Evolutionary conservation across 2,888 invertebrate species (phyloP).

Genomic region (Philonicus albiceps): DNA sequence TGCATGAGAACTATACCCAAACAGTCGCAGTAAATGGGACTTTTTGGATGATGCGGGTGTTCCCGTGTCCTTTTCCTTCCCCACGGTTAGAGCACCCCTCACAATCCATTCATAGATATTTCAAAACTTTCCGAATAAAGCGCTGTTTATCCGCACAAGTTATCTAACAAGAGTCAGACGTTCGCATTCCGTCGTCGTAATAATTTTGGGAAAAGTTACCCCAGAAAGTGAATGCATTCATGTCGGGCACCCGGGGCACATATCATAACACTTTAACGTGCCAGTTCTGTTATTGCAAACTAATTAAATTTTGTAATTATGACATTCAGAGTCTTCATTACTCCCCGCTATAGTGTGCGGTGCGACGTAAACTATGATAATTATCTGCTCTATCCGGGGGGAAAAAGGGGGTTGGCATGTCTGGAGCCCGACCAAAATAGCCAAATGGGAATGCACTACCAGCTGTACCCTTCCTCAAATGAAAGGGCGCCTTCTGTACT

Average conservation of each 20-base stretch:
- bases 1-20: background rate
- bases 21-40: background rate
- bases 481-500: background rate
- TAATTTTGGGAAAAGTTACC: conserved; percentile 6
- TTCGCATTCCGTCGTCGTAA: background rate
- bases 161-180: background rate
- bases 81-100: background rate
- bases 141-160: conserved; percentile 10
- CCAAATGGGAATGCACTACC: background rate
- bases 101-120: background rate
- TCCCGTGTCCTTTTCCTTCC: background rate
- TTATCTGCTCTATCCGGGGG: background rate
- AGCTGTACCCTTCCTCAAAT: background rate
- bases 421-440: background rate
- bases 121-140: conserved; percentile 8
- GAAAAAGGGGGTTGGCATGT: background rate
- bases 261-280: conserved; percentile 1
- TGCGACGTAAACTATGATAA: conserved; percentile 9
- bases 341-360: background rate
- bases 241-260: background rate
- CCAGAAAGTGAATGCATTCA: conserved; percentile 3
- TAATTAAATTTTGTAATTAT: conserved; percentile 42
- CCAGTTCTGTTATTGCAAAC: conserved; percentile 29
- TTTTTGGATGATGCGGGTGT: background rate
- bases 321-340: conserved; percentile 33